These are phyloP conservation scores for Eledone cirrhosa DNA, from an alignment of 2,888 invertebrate species.

Conservation along the genomic window DNA sequence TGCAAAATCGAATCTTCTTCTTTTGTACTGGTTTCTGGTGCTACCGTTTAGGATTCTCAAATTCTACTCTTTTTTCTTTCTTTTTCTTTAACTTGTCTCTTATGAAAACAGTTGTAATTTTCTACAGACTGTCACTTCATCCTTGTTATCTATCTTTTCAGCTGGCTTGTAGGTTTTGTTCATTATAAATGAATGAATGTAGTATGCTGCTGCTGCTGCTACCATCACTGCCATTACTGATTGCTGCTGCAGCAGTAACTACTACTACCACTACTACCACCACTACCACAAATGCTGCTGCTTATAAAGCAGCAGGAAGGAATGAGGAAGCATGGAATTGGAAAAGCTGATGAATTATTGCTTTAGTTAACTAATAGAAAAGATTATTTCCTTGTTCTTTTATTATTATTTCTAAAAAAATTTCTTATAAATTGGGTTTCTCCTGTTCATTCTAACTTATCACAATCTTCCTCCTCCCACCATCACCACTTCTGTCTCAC, in stretches of 20 bases:
- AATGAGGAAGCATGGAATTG: background rate
- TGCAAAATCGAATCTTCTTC: no score
- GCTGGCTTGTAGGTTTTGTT: background rate
- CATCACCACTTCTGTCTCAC: background rate
- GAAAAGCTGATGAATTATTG: background rate
- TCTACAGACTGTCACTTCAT: background rate
- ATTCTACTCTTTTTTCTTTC: background rate
- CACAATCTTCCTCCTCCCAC: background rate
- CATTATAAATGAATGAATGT: constrained; percentile 20
- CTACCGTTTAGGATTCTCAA: background rate
- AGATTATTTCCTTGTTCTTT: background rate
- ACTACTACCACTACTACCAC: no score
- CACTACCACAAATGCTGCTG: background rate
- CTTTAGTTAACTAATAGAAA: background rate
- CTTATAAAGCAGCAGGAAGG: constrained; percentile 4
- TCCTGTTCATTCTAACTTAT: background rate
- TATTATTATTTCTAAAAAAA: background rate
- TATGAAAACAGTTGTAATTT: background rate
- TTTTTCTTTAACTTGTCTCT: no score
- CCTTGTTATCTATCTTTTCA: background rate
- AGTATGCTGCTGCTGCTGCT: no score
- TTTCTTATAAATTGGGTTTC: background rate
- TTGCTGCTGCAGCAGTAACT: no score
- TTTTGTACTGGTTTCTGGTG: background rate
- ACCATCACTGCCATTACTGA: no score